Evolutionary conservation across 2,888 invertebrate species (phyloP), one percentile per base, ranked within the genome.

Genomic region (Pollenia griseotomentosa): DNA sequence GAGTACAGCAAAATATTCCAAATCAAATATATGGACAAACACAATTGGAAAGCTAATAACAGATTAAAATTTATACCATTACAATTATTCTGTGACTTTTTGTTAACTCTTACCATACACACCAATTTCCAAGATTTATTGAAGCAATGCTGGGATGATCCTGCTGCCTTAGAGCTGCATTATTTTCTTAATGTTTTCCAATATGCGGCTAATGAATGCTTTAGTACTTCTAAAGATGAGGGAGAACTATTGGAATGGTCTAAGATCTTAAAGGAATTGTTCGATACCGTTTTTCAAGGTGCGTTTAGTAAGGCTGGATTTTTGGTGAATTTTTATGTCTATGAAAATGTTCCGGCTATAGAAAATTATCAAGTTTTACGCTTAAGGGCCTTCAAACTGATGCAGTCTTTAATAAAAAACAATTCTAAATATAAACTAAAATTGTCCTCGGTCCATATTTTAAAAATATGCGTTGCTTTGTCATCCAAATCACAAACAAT

Each of bases 271-370:
- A 94, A 94, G 88, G 93, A 93, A 73, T 93, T 95, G 40, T 90
- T 95, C 0, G 91, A 94, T 44, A 93, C 93, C 77, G 93, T 94
- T 59, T 95, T 94, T 88, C 91, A 91, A 4, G 92, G 90, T 63
- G 66, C 94, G 0, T 93, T 92, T 77, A 93, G 94, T 2, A 95
- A 95, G 90, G 92, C 95, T 7, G 94, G 95, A 33, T 95, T 95
- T 77, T 91, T 96, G 0, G 94, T 95, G 0, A 95, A 95, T 90
- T 94, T 95, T 88, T 94, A 94, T 61, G 93, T 94, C 63, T 90
- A 91, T 55, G 89, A 90, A 88, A 89, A 71, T 73, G 84, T 86
- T 12, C 40, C 73, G 0, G 70, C 88, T 1, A 70, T 90, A 5
- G 79, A 90, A 12, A 93, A 94, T 12, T 94, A 93, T 81, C 93